Percentiles rank a stretch among this genome's conserved stretches.
phyloP scores from a whole-genome alignment of 2,113 vertebrate genomes.

The Pelobates fuscus region DNA sequence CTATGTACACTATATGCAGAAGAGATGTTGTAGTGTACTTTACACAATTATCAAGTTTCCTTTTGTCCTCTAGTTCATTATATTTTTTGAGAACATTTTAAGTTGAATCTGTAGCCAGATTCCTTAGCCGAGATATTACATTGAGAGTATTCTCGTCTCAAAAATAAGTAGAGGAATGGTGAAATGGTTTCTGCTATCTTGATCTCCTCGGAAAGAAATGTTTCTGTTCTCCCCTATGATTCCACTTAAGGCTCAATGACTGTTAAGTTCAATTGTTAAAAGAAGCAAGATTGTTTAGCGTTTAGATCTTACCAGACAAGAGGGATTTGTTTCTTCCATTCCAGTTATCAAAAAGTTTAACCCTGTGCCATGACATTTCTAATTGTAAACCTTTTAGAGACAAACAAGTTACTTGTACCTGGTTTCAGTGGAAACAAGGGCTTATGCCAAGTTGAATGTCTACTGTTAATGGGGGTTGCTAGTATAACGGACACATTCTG shows the following conservation, averaged over 20 bases:
- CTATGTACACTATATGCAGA: not conserved
- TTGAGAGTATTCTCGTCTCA: constrained; percentile 22
- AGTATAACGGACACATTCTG: constrained; percentile 61
- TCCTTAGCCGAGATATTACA: constrained; percentile 17
- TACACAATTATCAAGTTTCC: constrained; percentile 26
- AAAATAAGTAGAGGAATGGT: constrained; percentile 24
- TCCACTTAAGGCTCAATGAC: constrained; percentile 63
- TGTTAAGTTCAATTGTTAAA: constrained; percentile 74
- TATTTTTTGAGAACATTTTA: constrained; percentile 30
- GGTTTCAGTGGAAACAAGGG: constrained; percentile 58
- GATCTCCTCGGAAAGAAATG: constrained; percentile 57
- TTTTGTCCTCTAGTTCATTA: constrained; percentile 37
- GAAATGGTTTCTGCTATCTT: constrained; percentile 50
- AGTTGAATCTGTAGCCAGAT: not conserved
- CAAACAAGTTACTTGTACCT: constrained; percentile 80
- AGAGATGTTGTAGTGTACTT: not conserved
- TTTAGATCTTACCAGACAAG: constrained; percentile 79
- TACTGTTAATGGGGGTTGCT: constrained; percentile 56
- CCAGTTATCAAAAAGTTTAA: constrained; percentile 87
- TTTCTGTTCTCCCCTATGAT: constrained; percentile 53
- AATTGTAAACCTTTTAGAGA: constrained; percentile 78
- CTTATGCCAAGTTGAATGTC: constrained; percentile 66
- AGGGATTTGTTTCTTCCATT: constrained; percentile 84
- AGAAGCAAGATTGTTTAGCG: constrained; percentile 71
- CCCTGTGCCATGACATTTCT: constrained; percentile 82